Evolutionary conservation across 1,140 invertebrate genomes (phyloP), one percentile per base, ranked within the genome.

Genomic region (Neelides sp.): DNA sequence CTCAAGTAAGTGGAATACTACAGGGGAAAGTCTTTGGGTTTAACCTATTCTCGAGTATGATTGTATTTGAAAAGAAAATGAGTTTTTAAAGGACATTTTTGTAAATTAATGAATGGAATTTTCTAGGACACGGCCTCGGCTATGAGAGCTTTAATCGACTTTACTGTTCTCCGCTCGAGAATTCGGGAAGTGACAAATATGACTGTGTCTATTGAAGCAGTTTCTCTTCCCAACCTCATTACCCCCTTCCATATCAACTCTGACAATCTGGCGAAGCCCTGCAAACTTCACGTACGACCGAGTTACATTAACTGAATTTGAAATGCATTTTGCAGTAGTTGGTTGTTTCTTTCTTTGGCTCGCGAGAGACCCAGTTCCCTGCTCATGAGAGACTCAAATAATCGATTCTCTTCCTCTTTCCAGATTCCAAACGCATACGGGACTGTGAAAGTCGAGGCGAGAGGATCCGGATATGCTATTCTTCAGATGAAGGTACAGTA

Each of bases 401-500:
- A 50, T 58, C 46, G 5, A 39, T 26, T 48, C 23, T 15, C 39
- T 45, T 40, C 48, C 60, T 50, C 41, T 51, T 58, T 62, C 32
- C 52, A 85, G 80, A 88, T 92, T 65, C 85, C 86, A 1, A 78
- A 86, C 66, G 87, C 89, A 42, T 95, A 84, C 82, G 91, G 91
- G 56, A 89, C 84, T 10, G 83, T 94, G 1, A 85, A 86, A 66
- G 81, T 94, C 1, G 78, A 85, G 62, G 89, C 85, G 0, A 82
- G 82, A 65, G 92, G 92, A 50, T 82, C 85, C 15, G 92, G 92
- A 19, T 85, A 85, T 65, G 90, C 90, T 2, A 82, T 93, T 58
- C 71, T 92, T 34, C 88, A 96, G 71, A 81, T 95, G 78, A 82
- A 83, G 39, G 86, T 92, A n/a, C 84, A 90, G 63, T 93, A 94